Percentiles rank a stretch among this genome's conserved stretches.
These are phyloP conservation scores for Pristis pectinata DNA, from an alignment of 2,797 vertebrate genomes.

Conservation along the genomic window DNA sequence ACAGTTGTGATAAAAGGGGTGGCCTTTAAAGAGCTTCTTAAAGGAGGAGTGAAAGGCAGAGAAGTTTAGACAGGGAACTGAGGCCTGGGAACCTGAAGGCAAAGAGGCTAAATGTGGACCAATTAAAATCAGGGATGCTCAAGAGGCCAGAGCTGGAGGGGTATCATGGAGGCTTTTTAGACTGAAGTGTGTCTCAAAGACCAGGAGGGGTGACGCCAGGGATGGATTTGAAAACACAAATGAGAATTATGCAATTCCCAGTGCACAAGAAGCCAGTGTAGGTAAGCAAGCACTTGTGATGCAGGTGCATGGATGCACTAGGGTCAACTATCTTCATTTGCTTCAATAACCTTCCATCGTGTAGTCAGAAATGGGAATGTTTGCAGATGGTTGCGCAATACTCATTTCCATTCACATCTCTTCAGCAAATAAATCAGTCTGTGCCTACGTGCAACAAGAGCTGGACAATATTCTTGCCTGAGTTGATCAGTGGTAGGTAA, in stretches of 20 bases:
- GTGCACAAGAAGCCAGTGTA: background rate
- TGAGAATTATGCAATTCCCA: background rate
- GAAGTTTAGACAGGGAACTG: background rate
- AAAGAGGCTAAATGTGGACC: too few relatives aligned
- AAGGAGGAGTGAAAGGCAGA: background rate
- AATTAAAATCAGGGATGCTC: background rate
- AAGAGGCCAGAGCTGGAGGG: background rate
- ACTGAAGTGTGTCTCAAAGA: background rate
- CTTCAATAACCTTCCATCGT: too few relatives aligned
- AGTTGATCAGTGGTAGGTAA: too few relatives aligned
- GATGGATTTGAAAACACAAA: background rate
- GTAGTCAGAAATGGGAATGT: too few relatives aligned
- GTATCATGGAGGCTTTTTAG: background rate
- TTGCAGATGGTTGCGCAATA: too few relatives aligned
- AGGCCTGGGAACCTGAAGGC: background rate
- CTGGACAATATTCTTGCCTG: too few relatives aligned
- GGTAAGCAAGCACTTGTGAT: background rate
- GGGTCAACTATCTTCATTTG: too few relatives aligned
- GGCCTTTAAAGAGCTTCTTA: background rate
- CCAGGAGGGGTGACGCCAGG: background rate
- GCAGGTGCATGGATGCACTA: too few relatives aligned
- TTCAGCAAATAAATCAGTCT: too few relatives aligned
- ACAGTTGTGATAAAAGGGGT: background rate
- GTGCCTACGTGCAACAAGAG: too few relatives aligned
- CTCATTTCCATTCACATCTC: too few relatives aligned